phyloP scores from a whole-genome alignment of 2,113 vertebrate species.

The Scomber scombrus region DNA sequence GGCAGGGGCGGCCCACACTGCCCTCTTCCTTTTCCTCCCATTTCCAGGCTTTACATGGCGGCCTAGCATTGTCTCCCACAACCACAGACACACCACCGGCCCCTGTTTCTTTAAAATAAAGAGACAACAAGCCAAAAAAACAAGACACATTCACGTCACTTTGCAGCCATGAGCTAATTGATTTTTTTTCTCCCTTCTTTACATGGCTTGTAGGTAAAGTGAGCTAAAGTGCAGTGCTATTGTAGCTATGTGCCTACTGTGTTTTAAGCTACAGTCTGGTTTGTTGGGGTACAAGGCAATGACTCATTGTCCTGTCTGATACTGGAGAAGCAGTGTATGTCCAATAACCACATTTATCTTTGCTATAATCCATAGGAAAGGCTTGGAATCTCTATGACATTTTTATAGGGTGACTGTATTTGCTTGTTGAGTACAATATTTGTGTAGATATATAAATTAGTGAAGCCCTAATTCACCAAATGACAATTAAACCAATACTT shows the following conservation, averaged over 20 bases:
- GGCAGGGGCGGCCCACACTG: slow-evolving; percentile 70
- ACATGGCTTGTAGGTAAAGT: slow-evolving; percentile 17
- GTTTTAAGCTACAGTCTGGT: slow-evolving; percentile 6
- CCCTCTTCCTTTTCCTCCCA: slow-evolving; percentile 71
- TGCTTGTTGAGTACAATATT: neutral
- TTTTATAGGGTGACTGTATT: slow-evolving; percentile 12
- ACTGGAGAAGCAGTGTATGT: neutral
- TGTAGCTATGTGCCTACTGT: slow-evolving; percentile 29
- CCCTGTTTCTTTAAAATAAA: slow-evolving; percentile 22
- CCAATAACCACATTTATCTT: neutral
- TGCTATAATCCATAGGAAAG: neutral
- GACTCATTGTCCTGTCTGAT: slow-evolving; percentile 52
- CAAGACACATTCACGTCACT: neutral
- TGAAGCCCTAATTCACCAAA: neutral
- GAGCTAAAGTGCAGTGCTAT: slow-evolving; percentile 30
- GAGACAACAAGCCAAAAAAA: neutral
- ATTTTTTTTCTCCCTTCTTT: neutral
- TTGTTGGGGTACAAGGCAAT: slow-evolving; percentile 41
- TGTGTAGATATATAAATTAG: neutral
- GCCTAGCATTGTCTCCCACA: slow-evolving; percentile 79
- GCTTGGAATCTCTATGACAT: neutral
- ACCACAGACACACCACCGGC: slow-evolving; percentile 45
- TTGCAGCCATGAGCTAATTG: neutral
- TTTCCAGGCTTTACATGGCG: slow-evolving; percentile 78
- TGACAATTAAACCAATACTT: neutral